Base-by-base conservation (phyloP, 2,113 vertebrate species). In the Cercopithecus mona region DNA sequence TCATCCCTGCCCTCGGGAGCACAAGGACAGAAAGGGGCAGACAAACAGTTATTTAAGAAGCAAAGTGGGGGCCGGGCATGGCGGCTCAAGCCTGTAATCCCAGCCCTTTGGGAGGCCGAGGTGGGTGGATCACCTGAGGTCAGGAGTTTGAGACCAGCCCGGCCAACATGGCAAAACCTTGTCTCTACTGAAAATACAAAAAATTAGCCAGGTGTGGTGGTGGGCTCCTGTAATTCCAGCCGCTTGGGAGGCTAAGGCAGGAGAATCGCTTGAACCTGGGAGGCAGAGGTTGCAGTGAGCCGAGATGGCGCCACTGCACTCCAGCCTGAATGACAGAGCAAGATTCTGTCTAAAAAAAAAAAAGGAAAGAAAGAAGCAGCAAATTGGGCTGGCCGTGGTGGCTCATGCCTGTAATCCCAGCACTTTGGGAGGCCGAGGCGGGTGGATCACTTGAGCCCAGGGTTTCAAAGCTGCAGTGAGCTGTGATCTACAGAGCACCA, bases 281-380 rank as follows among this genome's bases (percentile, higher is more conserved):
- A 68, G 66, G 66, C 1, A 0, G 32, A 68, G 14, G 66, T 17
- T 68, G 32, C 32, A 35, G 66, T 68, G 14, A 68, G 64, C 14
- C 14, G 0, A 35, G 64, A 68, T 68, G 2, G 30, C 0, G 14
- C 12, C 32, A 68, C 32, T 68, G 64, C 64, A 35, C 64, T 17
- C 32, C 32, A 68, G 64, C 32, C 64, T 32, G 2, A 68, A 12
- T 0, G 1, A 68, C 32, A 68, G 2, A 35, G 14, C 13, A 6
- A 68, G 64, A 68, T 14, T 17, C 30, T 35, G 6, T 32, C 6
- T 14, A 30, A 27, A 61, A 25, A 61, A 11, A 61, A 13, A 30
- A 16, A 66, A 66, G 13, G 30, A 68, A 68, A 35, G 30, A 68
- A 35, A 35, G 12, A 64, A 30, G 61, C 0, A 30, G 61, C 61